Conservation (phyloP, 2,113 vertebrate species). For the Hippopotamus amphibius region DNA sequence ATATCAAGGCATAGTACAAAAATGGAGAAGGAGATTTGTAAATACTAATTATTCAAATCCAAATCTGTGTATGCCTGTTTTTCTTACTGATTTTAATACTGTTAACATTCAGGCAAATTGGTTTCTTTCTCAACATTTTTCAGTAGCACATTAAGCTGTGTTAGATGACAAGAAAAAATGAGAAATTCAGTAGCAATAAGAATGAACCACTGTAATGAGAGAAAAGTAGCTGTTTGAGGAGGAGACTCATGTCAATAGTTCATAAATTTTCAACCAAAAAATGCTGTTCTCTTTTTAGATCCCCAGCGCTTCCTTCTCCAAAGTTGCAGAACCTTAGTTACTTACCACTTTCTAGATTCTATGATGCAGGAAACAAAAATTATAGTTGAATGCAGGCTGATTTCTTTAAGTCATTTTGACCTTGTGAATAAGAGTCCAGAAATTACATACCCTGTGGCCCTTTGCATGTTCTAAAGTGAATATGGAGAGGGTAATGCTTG, state of each 20-base stretch:
- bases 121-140: constrained; percentile 44
- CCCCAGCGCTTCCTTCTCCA: neutral
- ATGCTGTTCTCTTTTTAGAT: neutral
- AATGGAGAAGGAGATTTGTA: constrained; percentile 70
- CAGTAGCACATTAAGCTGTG: constrained; percentile 38
- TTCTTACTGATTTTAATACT: constrained; percentile 58
- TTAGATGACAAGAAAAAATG: constrained; percentile 46
- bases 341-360: neutral
- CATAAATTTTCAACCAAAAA: neutral
- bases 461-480: constrained; percentile 47
- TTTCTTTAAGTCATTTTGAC: constrained; percentile 40
- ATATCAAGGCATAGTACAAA: neutral
- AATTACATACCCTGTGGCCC: neutral
- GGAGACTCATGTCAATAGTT: constrained; percentile 24
- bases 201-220: neutral
- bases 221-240: neutral
- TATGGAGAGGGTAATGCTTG: neutral
- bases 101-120: constrained; percentile 60
- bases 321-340: neutral
- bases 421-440: neutral
- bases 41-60: constrained; percentile 80
- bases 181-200: constrained; percentile 18
- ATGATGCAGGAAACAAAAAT: constrained; percentile 30
- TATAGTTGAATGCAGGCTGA: neutral
- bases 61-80: constrained; percentile 71